Conservation (phyloP, 1,140 invertebrate species). For the Halyomorpha halys region DNA sequence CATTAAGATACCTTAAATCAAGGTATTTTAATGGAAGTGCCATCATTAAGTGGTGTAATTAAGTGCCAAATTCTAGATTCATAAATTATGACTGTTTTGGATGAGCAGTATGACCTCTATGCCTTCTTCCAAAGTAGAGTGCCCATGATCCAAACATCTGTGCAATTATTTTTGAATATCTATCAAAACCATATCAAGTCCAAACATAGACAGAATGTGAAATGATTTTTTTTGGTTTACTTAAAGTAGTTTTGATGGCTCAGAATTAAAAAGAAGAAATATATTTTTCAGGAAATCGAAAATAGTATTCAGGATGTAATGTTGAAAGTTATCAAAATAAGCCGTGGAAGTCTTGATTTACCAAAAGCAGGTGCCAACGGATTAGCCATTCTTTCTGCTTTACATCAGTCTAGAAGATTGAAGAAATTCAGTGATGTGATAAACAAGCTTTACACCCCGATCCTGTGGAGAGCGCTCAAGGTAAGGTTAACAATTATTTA, state of each 20-base stretch:
- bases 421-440: conserved; percentile 28
- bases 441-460: conserved; percentile 28
- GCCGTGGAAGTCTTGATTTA: conserved; percentile 22
- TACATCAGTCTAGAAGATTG: conserved; percentile 23
- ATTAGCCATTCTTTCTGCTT: conserved; percentile 26
- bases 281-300: conserved; percentile 25
- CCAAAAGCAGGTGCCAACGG: conserved; percentile 21
- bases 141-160: too few relatives aligned
- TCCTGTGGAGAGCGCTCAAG: conserved; percentile 30
- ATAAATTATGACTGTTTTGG: too few relatives aligned
- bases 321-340: conserved; percentile 26
- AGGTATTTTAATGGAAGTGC: too few relatives aligned
- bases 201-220: too few relatives aligned
- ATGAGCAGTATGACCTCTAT: too few relatives aligned
- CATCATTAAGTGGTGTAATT: too few relatives aligned
- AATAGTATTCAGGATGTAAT: conserved; percentile 30
- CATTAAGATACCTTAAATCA: too few relatives aligned
- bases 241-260: neutral
- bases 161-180: too few relatives aligned
- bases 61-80: too few relatives aligned
- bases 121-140: too few relatives aligned
- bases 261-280: neutral
- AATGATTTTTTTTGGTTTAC: neutral
- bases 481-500: too few relatives aligned
- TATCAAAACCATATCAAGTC: too few relatives aligned